Conservation (phyloP, 2,888 invertebrate species). For the Syritta pipiens region DNA sequence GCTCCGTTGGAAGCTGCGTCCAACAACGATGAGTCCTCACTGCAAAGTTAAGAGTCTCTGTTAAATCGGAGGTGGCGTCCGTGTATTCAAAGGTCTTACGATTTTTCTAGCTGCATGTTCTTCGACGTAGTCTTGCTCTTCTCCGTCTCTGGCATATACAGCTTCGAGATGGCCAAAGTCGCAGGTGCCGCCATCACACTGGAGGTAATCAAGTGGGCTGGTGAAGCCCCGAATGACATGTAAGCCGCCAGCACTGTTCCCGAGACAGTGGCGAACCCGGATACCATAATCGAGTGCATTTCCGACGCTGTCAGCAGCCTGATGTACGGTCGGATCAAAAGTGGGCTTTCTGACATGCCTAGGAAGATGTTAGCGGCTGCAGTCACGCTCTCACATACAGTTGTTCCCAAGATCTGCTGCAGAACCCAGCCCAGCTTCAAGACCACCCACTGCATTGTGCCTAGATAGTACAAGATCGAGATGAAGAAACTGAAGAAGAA, state of each 20-base stretch:
- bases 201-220: conserved; percentile 93
- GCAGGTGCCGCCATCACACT: conserved; percentile 98
- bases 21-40: conserved; percentile 89
- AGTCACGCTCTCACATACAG: conserved; percentile 96
- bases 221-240: conserved; percentile 92
- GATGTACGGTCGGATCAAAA: conserved; percentile 93
- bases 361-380: conserved; percentile 96
- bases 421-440: conserved; percentile 89
- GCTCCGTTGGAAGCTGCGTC: conserved; percentile 97
- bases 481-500: conserved; percentile 96
- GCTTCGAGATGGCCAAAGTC: conserved; percentile 92
- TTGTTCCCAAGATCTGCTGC: conserved; percentile 87
- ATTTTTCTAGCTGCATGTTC: conserved; percentile 85
- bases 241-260: conserved; percentile 96
- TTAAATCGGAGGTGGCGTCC: not conserved
- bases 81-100: conserved; percentile 80
- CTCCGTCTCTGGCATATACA: conserved; percentile 95
- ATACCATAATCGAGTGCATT: conserved; percentile 94
- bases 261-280: conserved; percentile 97
- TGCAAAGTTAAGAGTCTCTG: conserved; percentile 76
- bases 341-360: conserved; percentile 94
- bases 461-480: conserved; percentile 92
- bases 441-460: conserved; percentile 92
- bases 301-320: conserved; percentile 91
- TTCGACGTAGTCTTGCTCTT: conserved; percentile 87